Evolutionary conservation across 2,888 invertebrate genomes (phyloP), one percentile per base, ranked within the genome.

Genomic region (Synergus laeviventris): DNA sequence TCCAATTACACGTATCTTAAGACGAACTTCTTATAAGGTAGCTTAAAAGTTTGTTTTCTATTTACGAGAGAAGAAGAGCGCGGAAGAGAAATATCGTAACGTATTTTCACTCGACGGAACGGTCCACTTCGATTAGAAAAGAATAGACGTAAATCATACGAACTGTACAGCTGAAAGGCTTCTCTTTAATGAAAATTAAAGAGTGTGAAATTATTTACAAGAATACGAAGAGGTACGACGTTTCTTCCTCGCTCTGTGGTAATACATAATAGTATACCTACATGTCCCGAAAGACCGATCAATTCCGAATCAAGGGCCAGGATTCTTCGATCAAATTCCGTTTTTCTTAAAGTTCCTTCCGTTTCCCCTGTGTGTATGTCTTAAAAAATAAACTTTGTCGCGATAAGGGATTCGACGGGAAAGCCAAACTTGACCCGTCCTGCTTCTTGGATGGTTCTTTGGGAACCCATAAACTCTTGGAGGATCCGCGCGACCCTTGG

Each of bases 91-190:
- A 49, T 70, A 70, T 45, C 45, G 49, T 9, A 18, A 9, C n/a
- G 1, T n/a, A 49, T n/a, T 70, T 49, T 31, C 49, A 49, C 49
- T 70, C 49, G 31, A 49, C 31, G n/a, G 12, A 70, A 70, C 70
- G 49, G 31, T 70, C 49, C 66, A 70, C 31, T 70, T 70, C 42
- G n/a, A 70, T 49, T 70, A 49, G 11, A 70, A 70, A 70, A 31
- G 24, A 70, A 70, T 70, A 70, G 45, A 36, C 31, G 31, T 70
- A 49, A 70, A 49, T 70, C 70, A 70, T 70, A 49, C 70, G 24
- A 49, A 49, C 70, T 70, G 49, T 70, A 70, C 70, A 70, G 31
- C 31, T 70, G 31, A 70, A 70, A 70, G 70, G 70, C 70, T 70
- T 70, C 70, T n/a, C 49, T 70, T 49, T 49, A 31, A 49, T 70